phyloP scores from a whole-genome alignment of 2,888 invertebrate species.

The Omphaloscelis lunosa region DNA sequence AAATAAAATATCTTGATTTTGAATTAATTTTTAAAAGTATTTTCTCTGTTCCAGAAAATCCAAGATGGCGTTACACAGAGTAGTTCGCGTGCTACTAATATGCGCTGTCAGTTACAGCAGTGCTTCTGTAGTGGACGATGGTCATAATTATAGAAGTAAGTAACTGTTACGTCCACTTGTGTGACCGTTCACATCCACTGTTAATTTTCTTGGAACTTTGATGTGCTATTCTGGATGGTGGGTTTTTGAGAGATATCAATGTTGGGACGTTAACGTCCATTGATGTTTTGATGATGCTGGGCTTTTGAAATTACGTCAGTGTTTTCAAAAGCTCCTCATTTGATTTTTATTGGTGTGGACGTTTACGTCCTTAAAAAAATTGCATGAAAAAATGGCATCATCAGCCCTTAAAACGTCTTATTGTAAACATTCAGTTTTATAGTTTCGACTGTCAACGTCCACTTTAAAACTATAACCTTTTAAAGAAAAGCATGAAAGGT shows the following conservation, averaged over 20 bases:
- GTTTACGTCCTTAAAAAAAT: neutral
- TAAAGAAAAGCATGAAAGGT: too few relatives aligned
- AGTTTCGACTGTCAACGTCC: too few relatives aligned
- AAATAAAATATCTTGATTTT: too few relatives aligned
- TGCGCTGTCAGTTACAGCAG: slow-evolving; percentile 72
- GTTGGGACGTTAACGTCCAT: neutral
- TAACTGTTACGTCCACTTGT: slow-evolving; percentile 23
- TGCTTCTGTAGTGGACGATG: slow-evolving; percentile 62
- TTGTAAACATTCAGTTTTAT: too few relatives aligned
- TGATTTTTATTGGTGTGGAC: neutral
- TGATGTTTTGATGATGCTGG: neutral
- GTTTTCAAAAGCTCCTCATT: neutral
- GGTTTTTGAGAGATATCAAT: neutral
- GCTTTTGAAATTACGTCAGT: neutral
- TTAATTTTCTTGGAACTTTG: neutral
- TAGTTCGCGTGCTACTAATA: slow-evolving; percentile 75
- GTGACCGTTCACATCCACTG: neutral
- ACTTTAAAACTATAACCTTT: too few relatives aligned
- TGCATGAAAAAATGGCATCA: neutral
- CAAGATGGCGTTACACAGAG: slow-evolving; percentile 79
- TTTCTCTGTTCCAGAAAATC: slow-evolving; percentile 76
- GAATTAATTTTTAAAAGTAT: neutral
- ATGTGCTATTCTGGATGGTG: too few relatives aligned
- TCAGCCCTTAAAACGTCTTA: too few relatives aligned
- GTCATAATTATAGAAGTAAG: slow-evolving; percentile 76